Conservation (phyloP, 2,797 vertebrate species). For the Coreius guichenoti region DNA sequence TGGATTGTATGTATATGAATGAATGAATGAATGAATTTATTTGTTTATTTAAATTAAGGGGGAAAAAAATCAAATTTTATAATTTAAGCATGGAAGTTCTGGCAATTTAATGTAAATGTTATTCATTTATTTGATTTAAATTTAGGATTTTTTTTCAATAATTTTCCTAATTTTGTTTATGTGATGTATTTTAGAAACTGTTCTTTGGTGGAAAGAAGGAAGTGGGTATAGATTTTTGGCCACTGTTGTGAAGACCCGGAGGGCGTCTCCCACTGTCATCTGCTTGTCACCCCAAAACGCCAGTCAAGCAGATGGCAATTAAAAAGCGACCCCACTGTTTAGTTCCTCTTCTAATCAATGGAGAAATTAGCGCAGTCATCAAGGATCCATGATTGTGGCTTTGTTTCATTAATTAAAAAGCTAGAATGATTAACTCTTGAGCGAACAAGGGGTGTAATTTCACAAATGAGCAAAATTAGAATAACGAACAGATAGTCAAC, state of each 20-base stretch:
- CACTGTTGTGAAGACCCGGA: slow-evolving; percentile 15
- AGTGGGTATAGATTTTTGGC: slow-evolving; percentile 1
- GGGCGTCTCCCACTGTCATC: slow-evolving; percentile 32
- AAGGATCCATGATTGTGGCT: slow-evolving; percentile 37
- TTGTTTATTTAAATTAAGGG: neutral
- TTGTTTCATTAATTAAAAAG: slow-evolving; percentile 36
- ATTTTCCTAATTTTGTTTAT: neutral
- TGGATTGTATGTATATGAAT: no score
- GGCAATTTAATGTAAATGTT: neutral
- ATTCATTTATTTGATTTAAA: neutral
- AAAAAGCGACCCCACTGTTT: slow-evolving; percentile 44
- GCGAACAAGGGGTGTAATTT: slow-evolving; percentile 15
- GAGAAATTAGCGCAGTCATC: slow-evolving; percentile 47
- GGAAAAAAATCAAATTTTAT: neutral
- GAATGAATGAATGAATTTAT: neutral
- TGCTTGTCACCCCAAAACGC: slow-evolving; percentile 36
- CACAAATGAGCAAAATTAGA: slow-evolving; percentile 27
- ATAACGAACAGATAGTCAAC: slow-evolving; percentile 10
- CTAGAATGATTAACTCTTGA: slow-evolving; percentile 22
- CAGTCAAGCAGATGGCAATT: slow-evolving; percentile 50
- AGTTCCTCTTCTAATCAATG: slow-evolving; percentile 43
- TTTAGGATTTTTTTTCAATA: neutral
- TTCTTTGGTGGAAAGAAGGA: neutral
- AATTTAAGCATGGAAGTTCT: neutral
- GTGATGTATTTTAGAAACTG: slow-evolving; percentile 5